A percentile compares a stretch with the other conserved stretches of the same genome.
Evolutionary conservation across 1,140 invertebrate genomes (phyloP).

Genomic region (Bombus pascuorum): DNA sequence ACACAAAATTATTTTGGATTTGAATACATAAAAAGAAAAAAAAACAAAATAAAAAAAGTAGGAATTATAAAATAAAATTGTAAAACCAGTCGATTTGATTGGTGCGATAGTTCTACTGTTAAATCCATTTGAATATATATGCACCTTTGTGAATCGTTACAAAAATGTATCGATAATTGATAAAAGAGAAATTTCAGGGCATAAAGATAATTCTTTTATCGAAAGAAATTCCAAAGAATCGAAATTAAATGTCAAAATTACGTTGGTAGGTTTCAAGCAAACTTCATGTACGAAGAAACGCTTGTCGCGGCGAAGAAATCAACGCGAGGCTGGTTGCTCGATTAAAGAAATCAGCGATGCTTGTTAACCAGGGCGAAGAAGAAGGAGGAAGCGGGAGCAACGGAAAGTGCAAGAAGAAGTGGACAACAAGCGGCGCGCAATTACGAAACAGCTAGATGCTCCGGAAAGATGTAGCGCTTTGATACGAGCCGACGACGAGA

Average conservation of each 20-base stretch:
- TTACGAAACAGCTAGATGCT: conserved; percentile 49
- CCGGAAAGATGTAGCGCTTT: conserved; percentile 51
- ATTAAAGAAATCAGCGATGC: conserved; percentile 1
- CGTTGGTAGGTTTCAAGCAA: background rate
- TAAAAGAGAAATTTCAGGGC: background rate
- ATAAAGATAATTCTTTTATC: background rate
- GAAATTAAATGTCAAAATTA: background rate
- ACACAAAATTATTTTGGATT: too few species aligned
- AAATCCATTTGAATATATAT: too few species aligned
- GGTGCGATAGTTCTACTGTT: too few species aligned
- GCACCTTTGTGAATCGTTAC: too few species aligned
- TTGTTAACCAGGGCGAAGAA: conserved; percentile 9
- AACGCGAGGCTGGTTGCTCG: background rate
- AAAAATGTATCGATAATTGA: too few species aligned
- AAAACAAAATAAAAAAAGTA: too few species aligned
- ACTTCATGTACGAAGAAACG: background rate
- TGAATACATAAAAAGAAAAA: too few species aligned
- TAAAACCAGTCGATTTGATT: too few species aligned
- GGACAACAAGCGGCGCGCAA: conserved; percentile 2
- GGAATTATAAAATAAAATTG: too few species aligned
- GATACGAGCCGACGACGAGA: conserved; percentile 25
- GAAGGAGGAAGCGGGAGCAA: background rate
- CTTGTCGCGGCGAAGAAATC: background rate
- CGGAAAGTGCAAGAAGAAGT: background rate
- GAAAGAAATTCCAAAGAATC: background rate